phyloP scores from a whole-genome alignment of 2,797 vertebrate genomes.

The Rhabdomys pumilio region DNA sequence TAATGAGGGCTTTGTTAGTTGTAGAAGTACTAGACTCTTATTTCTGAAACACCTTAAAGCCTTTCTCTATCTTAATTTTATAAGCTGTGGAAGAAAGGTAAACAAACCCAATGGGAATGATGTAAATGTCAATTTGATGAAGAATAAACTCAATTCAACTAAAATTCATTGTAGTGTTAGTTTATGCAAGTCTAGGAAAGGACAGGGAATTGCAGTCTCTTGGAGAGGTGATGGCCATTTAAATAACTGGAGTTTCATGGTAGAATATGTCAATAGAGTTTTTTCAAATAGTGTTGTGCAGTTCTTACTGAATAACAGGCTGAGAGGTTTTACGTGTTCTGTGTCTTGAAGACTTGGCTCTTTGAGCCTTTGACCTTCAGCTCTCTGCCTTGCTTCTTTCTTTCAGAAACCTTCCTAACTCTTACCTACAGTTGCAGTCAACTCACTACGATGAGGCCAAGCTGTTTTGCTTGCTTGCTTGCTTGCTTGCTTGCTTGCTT shows the following conservation, averaged over 20 bases:
- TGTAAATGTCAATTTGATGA: neutral
- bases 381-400: neutral
- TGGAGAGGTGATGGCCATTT: neutral
- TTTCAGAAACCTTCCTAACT: neutral
- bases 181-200: neutral
- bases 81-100: neutral
- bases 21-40: neutral
- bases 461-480: neutral
- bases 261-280: neutral
- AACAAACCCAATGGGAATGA: neutral
- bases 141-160: constrained; percentile 10
- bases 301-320: neutral
- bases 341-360: neutral
- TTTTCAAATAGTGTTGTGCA: neutral
- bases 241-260: neutral
- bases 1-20: constrained; percentile 14
- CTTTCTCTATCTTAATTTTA: constrained; percentile 17
- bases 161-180: neutral
- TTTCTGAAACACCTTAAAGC: constrained; percentile 37
- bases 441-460: neutral
- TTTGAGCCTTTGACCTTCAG: neutral
- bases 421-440: neutral
- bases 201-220: neutral
- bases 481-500: neutral
- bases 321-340: neutral